A percentile compares a stretch with the other conserved stretches of the same genome.
These are phyloP conservation scores for Clarias platycephalus DNA, from an alignment of 2,797 vertebrate genomes.

Conservation along the genomic window DNA sequence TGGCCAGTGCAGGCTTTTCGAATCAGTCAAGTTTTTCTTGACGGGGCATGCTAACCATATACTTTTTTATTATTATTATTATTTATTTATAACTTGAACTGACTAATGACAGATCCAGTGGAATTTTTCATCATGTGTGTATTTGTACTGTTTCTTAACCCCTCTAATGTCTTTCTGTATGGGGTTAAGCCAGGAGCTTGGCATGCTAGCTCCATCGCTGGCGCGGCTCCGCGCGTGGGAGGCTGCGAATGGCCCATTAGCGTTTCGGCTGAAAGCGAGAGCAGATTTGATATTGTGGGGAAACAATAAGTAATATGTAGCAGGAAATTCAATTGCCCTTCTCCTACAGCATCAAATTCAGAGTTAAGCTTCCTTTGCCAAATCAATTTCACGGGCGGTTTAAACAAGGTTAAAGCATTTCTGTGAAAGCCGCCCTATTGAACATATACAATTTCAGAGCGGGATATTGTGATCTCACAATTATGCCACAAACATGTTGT, in stretches of 20 bases:
- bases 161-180: constrained; percentile 8
- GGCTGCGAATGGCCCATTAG: constrained; percentile 79
- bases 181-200: constrained; percentile 34
- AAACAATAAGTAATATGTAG: constrained; percentile 81
- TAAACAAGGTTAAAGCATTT: constrained; percentile 65
- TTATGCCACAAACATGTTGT: neutral
- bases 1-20: constrained; percentile 64
- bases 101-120: constrained; percentile 37
- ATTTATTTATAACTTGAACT: constrained; percentile 57
- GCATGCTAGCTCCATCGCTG: constrained; percentile 48
- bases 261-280: constrained; percentile 75
- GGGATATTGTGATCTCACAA: constrained; percentile 7
- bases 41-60: neutral
- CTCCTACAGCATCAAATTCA: constrained; percentile 71
- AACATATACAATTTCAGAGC: constrained; percentile 48
- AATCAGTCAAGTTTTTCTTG: constrained; percentile 13
- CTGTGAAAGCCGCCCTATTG: constrained; percentile 42
- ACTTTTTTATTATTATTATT: neutral
- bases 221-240: constrained; percentile 68
- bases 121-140: constrained; percentile 16
- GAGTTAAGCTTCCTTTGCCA: constrained; percentile 69
- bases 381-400: constrained; percentile 75
- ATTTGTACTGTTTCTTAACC: constrained; percentile 27
- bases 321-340: constrained; percentile 82
- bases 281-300: constrained; percentile 81